phyloP scores from a whole-genome alignment of 2,888 invertebrate genomes.

The Zaprionus obscuricornis region DNA sequence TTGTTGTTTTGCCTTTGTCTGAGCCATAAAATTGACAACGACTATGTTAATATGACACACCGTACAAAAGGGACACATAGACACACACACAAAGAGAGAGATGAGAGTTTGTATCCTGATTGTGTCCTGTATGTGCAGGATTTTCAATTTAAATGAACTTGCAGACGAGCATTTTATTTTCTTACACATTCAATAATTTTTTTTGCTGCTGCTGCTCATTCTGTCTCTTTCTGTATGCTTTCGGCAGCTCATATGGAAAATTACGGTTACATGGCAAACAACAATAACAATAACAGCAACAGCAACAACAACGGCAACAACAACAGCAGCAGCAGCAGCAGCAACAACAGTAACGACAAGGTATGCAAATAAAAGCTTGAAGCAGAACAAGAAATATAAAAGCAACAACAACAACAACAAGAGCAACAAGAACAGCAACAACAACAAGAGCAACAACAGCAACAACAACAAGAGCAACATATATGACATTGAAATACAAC shows the following conservation, averaged over 20 bases:
- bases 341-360: too few relatives aligned
- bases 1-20: slow-evolving; percentile 33
- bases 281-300: too few relatives aligned
- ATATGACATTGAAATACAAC: slow-evolving; percentile 72
- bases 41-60: slow-evolving; percentile 69
- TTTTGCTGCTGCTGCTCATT: slow-evolving; percentile 2
- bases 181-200: slow-evolving; percentile 70
- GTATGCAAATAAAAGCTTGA: too few relatives aligned
- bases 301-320: too few relatives aligned
- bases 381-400: too few relatives aligned
- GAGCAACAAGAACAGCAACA: too few relatives aligned
- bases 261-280: too few relatives aligned
- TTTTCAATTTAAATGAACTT: slow-evolving; percentile 77
- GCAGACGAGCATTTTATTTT: slow-evolving; percentile 70
- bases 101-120: slow-evolving; percentile 16
- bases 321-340: too few relatives aligned
- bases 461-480: too few relatives aligned
- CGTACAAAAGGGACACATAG: too few relatives aligned
- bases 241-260: slow-evolving; percentile 68
- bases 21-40: slow-evolving; percentile 73
- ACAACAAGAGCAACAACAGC: too few relatives aligned
- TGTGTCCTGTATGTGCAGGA: slow-evolving; percentile 40
- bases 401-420: slow-evolving; percentile 23
- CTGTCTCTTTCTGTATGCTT: slow-evolving; percentile 10
- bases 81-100: slow-evolving; percentile 8